Conservation (phyloP, 2,113 vertebrate genomes). For the Scomber japonicus region DNA sequence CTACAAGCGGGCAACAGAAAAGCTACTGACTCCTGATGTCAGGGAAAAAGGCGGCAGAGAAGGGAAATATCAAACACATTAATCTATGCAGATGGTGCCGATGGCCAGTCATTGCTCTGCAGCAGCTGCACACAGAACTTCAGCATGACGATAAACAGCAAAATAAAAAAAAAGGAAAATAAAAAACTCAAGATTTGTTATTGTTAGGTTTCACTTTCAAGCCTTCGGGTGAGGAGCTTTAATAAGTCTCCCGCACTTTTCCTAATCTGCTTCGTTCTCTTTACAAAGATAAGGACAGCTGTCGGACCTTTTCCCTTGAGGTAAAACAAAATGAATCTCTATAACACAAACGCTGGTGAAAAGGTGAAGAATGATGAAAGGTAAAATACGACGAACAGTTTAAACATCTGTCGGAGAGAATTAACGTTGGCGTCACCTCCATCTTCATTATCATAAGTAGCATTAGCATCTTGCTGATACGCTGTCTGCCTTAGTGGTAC, state of each 20-base stretch:
- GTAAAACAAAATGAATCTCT: slow-evolving; percentile 27
- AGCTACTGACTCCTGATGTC: slow-evolving; percentile 54
- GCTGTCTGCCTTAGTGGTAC: not conserved
- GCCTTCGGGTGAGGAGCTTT: slow-evolving; percentile 39
- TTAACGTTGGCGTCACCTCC: not conserved
- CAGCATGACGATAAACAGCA: slow-evolving; percentile 29
- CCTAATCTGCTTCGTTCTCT: slow-evolving; percentile 45
- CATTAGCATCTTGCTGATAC: not conserved
- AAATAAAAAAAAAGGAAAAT: slow-evolving; percentile 7
- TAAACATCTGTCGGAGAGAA: slow-evolving; percentile 18
- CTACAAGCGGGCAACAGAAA: slow-evolving; percentile 47
- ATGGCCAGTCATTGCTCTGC: slow-evolving; percentile 53
- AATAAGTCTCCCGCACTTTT: slow-evolving; percentile 38
- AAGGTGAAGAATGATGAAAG: slow-evolving; percentile 45
- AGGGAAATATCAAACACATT: slow-evolving; percentile 65
- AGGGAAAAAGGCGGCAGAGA: slow-evolving; percentile 40
- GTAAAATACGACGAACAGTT: not conserved
- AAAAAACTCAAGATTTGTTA: not conserved
- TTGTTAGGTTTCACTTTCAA: slow-evolving; percentile 11
- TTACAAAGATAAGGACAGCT: slow-evolving; percentile 41
- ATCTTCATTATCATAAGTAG: not conserved
- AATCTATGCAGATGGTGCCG: slow-evolving; percentile 68
- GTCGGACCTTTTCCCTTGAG: slow-evolving; percentile 21
- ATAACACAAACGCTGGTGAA: not conserved
- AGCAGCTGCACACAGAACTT: slow-evolving; percentile 47